These are phyloP conservation scores for Vulpes lagopus DNA, from an alignment of 2,113 vertebrate genomes.

Conservation along the genomic window DNA sequence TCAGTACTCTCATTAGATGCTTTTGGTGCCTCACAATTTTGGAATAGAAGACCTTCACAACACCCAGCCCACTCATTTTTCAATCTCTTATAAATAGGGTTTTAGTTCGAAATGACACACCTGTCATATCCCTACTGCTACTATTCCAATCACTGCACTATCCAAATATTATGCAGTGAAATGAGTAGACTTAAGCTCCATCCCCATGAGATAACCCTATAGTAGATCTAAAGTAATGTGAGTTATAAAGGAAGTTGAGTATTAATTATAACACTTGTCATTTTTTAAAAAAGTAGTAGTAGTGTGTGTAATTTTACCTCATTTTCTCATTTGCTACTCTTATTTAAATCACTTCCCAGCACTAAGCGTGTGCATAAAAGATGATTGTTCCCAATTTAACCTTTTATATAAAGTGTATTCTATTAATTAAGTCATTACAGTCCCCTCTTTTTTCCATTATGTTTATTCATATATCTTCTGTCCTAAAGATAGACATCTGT, in stretches of 20 bases:
- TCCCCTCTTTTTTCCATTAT: slow-evolving; percentile 71
- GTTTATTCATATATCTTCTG: slow-evolving; percentile 73
- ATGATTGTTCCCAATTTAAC: slow-evolving; percentile 82
- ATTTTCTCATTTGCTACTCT: slow-evolving; percentile 83
- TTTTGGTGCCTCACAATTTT: slow-evolving; percentile 16
- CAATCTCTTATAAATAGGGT: slow-evolving; percentile 48
- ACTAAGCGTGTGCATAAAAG: slow-evolving; percentile 80
- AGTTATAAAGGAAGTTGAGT: slow-evolving; percentile 74
- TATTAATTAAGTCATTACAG: slow-evolving; percentile 78
- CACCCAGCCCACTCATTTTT: not conserved
- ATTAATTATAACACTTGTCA: slow-evolving; percentile 82
- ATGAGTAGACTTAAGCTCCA: slow-evolving; percentile 23
- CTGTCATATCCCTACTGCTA: not conserved
- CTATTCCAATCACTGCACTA: not conserved
- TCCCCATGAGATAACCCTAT: slow-evolving; percentile 58
- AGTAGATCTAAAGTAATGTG: slow-evolving; percentile 69
- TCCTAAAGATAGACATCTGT: slow-evolving; percentile 77
- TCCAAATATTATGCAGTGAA: slow-evolving; percentile 60
- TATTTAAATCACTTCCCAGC: slow-evolving; percentile 79
- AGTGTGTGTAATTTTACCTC: slow-evolving; percentile 79
- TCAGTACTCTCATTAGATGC: not conserved
- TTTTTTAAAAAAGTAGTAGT: slow-evolving; percentile 58
- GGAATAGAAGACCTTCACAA: not conserved
- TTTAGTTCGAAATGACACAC: slow-evolving; percentile 12
- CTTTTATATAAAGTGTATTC: slow-evolving; percentile 78